Evolutionary conservation across 2,888 invertebrate species (phyloP).

Genomic region (Drosophila buzzatii): DNA sequence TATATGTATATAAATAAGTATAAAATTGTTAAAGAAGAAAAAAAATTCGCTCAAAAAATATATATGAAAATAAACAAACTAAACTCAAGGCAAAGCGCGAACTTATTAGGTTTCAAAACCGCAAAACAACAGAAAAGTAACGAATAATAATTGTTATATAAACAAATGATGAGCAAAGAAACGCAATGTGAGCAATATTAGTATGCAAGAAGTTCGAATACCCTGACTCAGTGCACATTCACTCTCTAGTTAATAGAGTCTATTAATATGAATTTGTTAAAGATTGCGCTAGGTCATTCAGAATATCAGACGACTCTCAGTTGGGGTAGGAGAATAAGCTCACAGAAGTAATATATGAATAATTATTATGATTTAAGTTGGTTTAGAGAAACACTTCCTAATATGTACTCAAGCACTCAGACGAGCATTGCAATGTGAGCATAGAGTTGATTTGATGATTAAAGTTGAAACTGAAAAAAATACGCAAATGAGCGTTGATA

Average conservation of each 20-base stretch:
- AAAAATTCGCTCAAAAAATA: constrained; percentile 43
- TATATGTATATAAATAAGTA: constrained; percentile 18
- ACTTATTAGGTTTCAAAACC: constrained; percentile 72
- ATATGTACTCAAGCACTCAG: constrained; percentile 26
- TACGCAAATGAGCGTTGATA: constrained; percentile 47
- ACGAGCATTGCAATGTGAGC: constrained; percentile 35
- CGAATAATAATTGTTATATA: constrained; percentile 62
- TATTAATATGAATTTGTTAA: neutral
- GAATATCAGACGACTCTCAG: constrained; percentile 2
- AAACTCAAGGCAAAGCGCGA: constrained; percentile 38
- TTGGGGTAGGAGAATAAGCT: constrained; percentile 8
- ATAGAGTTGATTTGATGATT: constrained; percentile 14
- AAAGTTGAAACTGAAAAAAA: constrained; percentile 28
- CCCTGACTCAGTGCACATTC: constrained; percentile 22
- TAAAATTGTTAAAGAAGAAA: constrained; percentile 22
- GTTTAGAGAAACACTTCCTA: constrained; percentile 28
- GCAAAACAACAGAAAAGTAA: constrained; percentile 55
- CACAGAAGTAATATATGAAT: constrained; percentile 36
- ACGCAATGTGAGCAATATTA: constrained; percentile 25
- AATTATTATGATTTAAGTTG: constrained; percentile 36
- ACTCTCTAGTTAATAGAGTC: neutral
- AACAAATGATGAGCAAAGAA: constrained; percentile 65
- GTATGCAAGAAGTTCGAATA: constrained; percentile 14
- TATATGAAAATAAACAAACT: neutral
- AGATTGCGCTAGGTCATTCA: constrained; percentile 8